These are phyloP conservation scores for Danio tinwini DNA, from an alignment of 2,797 vertebrate genomes.

Conservation along the genomic window DNA sequence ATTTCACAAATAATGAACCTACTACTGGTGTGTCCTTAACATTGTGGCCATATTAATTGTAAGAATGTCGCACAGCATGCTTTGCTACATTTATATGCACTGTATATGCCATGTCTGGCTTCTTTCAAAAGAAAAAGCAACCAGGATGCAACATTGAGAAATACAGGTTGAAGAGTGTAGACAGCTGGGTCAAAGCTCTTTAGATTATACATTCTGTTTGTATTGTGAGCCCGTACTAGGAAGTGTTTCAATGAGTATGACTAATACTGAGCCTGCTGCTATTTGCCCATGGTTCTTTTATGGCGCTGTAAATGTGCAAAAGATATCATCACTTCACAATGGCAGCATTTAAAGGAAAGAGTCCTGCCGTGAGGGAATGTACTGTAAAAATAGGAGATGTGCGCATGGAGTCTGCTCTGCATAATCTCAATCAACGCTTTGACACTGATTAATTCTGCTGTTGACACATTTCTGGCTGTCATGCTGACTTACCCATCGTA, in stretches of 20 bases:
- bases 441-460: constrained; percentile 75
- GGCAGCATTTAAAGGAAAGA: constrained; percentile 29
- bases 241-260: constrained; percentile 21
- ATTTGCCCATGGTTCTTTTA: constrained; percentile 36
- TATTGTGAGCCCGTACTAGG: constrained; percentile 21
- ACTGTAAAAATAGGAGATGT: constrained; percentile 42
- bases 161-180: not conserved
- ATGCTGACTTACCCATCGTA: constrained; percentile 56
- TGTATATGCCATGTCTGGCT: too few relatives aligned
- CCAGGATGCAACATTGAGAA: not conserved
- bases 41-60: too few relatives aligned
- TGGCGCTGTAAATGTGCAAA: constrained; percentile 30
- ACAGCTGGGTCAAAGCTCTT: constrained; percentile 16
- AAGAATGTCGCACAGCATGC: not conserved
- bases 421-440: constrained; percentile 66
- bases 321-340: constrained; percentile 39
- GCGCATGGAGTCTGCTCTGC: constrained; percentile 19
- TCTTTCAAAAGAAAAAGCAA: too few relatives aligned
- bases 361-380: constrained; percentile 19
- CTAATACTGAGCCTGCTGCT: constrained; percentile 32
- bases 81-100: not conserved
- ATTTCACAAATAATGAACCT: too few relatives aligned
- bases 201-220: constrained; percentile 19
- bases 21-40: too few relatives aligned
- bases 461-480: constrained; percentile 70